Base-by-base conservation (phyloP, 2,797 vertebrate species). In the Aulostomus chinensis region DNA sequence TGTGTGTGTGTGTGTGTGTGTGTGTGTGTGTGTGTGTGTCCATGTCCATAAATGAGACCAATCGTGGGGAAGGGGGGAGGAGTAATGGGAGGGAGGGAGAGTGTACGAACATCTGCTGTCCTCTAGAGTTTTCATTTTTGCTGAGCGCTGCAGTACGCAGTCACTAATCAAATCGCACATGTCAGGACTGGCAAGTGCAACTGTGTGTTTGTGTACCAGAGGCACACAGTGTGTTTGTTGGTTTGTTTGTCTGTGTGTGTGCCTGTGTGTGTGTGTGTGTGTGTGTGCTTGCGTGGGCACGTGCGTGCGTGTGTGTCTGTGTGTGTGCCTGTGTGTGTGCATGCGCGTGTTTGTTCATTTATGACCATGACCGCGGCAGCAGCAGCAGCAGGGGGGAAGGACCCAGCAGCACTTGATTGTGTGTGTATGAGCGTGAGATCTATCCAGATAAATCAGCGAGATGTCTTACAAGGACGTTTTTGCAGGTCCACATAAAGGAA, bases 81-180 rank as follows among this genome's bases (percentile, higher is more conserved):
- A 59, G 60, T 20, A 12, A 46, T 51, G 72, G 68, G 72, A 73
- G 68, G 55, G 43, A 71, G 69, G 49, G 68, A 40, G 60, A 25
- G 48, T 30, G 21, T 54, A 68, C 58, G 52, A 85, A 81, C 83
- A 83, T 86, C 84, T 87, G 88, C 81, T 86, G 78, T 87, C 76
- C 87, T 90, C 83, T 41, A 66, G 81, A 76, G 87, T 83, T 80
- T 85, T 79, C 31, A 66, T 73, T 86, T 88, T 80, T 86, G 88
- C 90, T 89, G 88, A 89, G 80, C 68, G 9, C 75, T 82, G 86
- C 86, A 86, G 72, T 86, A 83, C 58, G 35, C 63, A 75, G 69
- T 64, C 83, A 83, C 87, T 88, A 89, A 91, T 91, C 86, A 89
- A 90, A 88, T 85, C 68, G 77, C 72, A 85, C 81, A 85, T 84